A percentile compares a stretch with the other conserved stretches of the same genome.
Evolutionary conservation across 2,888 invertebrate genomes (phyloP).

Genomic region (Lissocephala sabroskyi): DNA sequence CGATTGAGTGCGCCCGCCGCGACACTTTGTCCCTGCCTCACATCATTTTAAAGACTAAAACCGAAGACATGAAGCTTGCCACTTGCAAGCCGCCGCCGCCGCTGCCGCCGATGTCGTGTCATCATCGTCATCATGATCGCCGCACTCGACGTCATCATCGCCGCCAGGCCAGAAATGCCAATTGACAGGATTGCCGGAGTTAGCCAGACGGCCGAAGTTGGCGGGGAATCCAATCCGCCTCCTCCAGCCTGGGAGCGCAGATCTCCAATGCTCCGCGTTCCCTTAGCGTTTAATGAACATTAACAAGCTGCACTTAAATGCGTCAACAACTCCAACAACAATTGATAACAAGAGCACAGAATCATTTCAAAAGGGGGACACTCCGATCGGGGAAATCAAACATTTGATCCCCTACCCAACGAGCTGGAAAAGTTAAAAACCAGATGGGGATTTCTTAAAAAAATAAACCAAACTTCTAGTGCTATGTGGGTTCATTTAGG

Average conservation of each 20-base stretch:
- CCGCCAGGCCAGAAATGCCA: neutral
- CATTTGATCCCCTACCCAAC: too few species aligned
- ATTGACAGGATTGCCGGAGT: neutral
- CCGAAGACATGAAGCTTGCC: conserved; percentile 7
- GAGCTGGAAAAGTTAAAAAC: too few species aligned
- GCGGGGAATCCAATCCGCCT: too few species aligned
- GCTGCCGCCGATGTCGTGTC: neutral
- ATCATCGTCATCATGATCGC: too few species aligned
- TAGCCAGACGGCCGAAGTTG: too few species aligned
- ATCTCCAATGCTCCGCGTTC: conserved; percentile 24
- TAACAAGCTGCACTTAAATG: conserved; percentile 65
- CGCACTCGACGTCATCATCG: neutral
- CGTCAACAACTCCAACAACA: conserved; percentile 49
- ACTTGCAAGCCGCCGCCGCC: neutral
- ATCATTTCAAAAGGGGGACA: too few species aligned
- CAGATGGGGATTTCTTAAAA: too few species aligned
- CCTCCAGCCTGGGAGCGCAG: too few species aligned
- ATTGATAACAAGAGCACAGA: conserved; percentile 58
- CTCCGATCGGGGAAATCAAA: too few species aligned
- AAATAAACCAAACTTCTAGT: too few species aligned
- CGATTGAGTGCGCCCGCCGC: conserved; percentile 16
- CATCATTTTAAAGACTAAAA: conserved; percentile 54
- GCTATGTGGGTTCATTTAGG: too few species aligned
- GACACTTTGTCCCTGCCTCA: conserved; percentile 29
- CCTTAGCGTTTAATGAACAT: conserved; percentile 66